Evolutionary conservation across 1,140 invertebrate genomes (phyloP).

Genomic region (Dufourea novaeangliae): DNA sequence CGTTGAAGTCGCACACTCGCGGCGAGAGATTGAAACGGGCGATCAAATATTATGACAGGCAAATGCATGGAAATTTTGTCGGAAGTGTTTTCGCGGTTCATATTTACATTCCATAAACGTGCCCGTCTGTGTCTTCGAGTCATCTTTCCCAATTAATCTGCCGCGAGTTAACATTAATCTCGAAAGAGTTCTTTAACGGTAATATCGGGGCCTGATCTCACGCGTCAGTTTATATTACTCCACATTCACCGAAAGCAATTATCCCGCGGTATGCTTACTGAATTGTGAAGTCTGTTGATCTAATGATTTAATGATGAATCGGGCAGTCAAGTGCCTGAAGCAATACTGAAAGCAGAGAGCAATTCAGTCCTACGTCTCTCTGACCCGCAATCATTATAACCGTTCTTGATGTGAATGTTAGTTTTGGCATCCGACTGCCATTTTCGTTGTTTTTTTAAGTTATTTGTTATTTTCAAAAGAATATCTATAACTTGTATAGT

Average conservation of each 20-base stretch:
- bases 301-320: slow-evolving; percentile 17
- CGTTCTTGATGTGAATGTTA: background rate
- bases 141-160: slow-evolving; percentile 3
- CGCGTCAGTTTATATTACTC: background rate
- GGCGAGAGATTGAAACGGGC: slow-evolving; percentile 30
- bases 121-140: background rate
- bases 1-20: slow-evolving; percentile 2
- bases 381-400: background rate
- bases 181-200: slow-evolving; percentile 6
- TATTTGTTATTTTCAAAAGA: background rate
- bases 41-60: slow-evolving; percentile 44
- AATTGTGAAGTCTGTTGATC: slow-evolving; percentile 10
- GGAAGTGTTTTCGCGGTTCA: background rate
- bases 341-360: background rate
- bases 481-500: too few species aligned
- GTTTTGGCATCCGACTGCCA: background rate
- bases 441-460: background rate
- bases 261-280: background rate
- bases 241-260: background rate
- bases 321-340: background rate
- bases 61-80: slow-evolving; percentile 39
- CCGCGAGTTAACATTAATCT: background rate
- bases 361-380: background rate
- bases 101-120: background rate
- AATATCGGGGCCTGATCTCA: background rate